Base-by-base conservation (phyloP, 1,140 invertebrate species). In the Campoletis sonorensis region DNA sequence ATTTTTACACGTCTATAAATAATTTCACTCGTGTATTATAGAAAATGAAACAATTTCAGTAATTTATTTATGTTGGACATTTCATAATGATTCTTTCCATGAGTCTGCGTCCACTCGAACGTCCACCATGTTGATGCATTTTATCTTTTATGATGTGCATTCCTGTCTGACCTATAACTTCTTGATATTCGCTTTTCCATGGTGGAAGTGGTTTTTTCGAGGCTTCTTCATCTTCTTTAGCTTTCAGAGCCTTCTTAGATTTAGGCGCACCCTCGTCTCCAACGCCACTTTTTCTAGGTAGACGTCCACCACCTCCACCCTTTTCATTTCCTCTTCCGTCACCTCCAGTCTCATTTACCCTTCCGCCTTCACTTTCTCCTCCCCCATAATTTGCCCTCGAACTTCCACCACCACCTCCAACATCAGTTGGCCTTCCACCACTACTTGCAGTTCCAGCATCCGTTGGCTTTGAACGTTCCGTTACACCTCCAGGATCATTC, bases 181-280 rank as follows among this genome's bases (percentile, higher is more conserved):
- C 94, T 87, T 94, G 93, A 84, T 95, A 95, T 86, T 95, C 94
- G 0, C 93, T 92, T 75, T 90, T 92, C 86, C 88, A 88, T 5
- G 85, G 51, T 11, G 84, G 81, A 33, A 85, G 10, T 11, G 54
- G 77, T 21, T n/a, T 79, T 51, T 18, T 75, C 70, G n/a, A 18
- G 37, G 5, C 79, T 1, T 83, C 81, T 11, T 79, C 33, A 26
- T 23, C 45, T 30, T 70, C 45, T 33, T n/a, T 30, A 13, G 40
- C 40, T 51, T 45, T 68, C 2, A 4, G 8, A 16, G 37, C 1
- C 10, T 70, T 70, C 18, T 70, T 70, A 16, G 27, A 33, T 70
- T 33, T 70, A n/a, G 3, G n/a, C 30, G 16, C 67, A 15, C 18
- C 11, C 33, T 30, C 15, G 15, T 2, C 67, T n/a, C 27, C 10